Evolutionary conservation across 2,797 vertebrate species (phyloP).

Genomic region (Epinephelus awoara): DNA sequence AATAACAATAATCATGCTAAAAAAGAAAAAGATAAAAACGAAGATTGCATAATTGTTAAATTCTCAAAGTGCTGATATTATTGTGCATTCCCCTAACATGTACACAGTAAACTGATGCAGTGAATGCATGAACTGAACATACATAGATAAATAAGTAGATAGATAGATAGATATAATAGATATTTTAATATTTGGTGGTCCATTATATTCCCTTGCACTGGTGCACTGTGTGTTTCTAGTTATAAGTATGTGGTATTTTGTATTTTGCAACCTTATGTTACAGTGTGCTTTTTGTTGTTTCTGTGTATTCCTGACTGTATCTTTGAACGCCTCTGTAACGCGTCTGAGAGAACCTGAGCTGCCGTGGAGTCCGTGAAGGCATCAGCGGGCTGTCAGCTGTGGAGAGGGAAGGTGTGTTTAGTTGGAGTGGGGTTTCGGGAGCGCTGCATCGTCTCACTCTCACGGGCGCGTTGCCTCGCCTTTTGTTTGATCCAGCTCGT

Average conservation of each 20-base stretch:
- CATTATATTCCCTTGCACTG: no score
- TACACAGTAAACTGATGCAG: no score
- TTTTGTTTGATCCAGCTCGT: conserved; percentile 35
- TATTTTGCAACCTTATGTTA: background rate
- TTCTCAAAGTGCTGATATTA: no score
- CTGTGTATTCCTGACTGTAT: background rate
- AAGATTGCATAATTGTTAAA: no score
- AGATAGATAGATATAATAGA: no score
- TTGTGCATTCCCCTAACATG: no score
- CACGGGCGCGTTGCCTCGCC: conserved; percentile 45
- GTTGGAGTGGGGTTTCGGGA: conserved; percentile 70
- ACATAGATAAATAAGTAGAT: no score
- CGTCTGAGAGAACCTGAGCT: conserved; percentile 1
- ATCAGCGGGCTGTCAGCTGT: conserved; percentile 72
- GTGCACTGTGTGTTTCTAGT: background rate
- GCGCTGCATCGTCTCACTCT: conserved; percentile 48
- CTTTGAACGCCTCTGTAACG: background rate
- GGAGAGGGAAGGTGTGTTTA: conserved; percentile 77
- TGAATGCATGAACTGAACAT: no score
- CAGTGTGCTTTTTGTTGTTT: background rate
- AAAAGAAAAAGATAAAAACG: no score
- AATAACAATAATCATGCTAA: no score
- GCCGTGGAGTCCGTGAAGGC: conserved; percentile 55
- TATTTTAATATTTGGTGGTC: no score
- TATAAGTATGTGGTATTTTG: background rate